A percentile compares a stretch with the other conserved stretches of the same genome.
phyloP scores from a whole-genome alignment of 2,888 invertebrate genomes.

The Philhelius pedissequus region DNA sequence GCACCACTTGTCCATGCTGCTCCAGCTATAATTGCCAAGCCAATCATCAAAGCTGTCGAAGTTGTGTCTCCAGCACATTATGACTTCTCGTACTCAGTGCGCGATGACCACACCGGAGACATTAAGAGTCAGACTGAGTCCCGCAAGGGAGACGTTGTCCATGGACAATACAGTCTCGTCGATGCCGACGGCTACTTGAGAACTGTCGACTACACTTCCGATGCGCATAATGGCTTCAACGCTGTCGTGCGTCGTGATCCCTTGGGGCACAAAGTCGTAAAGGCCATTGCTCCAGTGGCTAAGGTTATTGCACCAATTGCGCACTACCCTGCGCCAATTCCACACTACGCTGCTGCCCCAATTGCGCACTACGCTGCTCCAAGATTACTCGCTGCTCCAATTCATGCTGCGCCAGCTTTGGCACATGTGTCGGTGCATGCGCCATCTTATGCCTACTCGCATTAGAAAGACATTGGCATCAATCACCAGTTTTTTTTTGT shows the following conservation, averaged over 20 bases:
- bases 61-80: slow-evolving; percentile 79
- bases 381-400: slow-evolving; percentile 70
- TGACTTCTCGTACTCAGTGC: slow-evolving; percentile 80
- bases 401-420: slow-evolving; percentile 69
- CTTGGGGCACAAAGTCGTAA: slow-evolving; percentile 76
- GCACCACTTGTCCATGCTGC: slow-evolving; percentile 39
- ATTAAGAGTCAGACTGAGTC: slow-evolving; percentile 80
- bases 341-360: slow-evolving; percentile 1
- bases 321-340: slow-evolving; percentile 69
- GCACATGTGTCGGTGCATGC: slow-evolving; percentile 68
- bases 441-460: slow-evolving; percentile 68
- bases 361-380: slow-evolving; percentile 74
- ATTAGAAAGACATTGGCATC: slow-evolving; percentile 42
- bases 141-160: slow-evolving; percentile 80
- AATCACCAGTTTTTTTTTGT: neutral
- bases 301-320: slow-evolving; percentile 74
- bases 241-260: slow-evolving; percentile 81
- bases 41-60: slow-evolving; percentile 71
- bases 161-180: slow-evolving; percentile 80
- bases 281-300: slow-evolving; percentile 77
- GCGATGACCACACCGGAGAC: slow-evolving; percentile 80
- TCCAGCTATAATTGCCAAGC: slow-evolving; percentile 51
- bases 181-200: slow-evolving; percentile 81
- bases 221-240: slow-evolving; percentile 81
- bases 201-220: slow-evolving; percentile 81